A percentile compares a stretch with the other conserved stretches of the same genome.
phyloP scores from a whole-genome alignment of 2,113 vertebrate genomes.

The Microtus pennsylvanicus region DNA sequence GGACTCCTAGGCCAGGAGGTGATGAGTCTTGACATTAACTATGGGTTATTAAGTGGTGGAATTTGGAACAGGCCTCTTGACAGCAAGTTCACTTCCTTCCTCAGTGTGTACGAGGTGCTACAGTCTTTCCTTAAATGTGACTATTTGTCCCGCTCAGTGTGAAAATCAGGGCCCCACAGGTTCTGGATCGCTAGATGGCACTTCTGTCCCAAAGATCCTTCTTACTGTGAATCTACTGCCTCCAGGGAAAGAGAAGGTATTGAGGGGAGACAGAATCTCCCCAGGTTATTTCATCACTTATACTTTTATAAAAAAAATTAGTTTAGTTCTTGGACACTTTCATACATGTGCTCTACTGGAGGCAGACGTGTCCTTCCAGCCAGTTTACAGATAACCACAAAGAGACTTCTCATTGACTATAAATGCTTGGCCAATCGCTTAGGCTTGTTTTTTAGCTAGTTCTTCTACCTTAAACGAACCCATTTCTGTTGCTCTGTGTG shows the following conservation, averaged over 20 bases:
- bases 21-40: background rate
- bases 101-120: background rate
- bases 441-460: background rate
- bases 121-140: background rate
- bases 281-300: background rate
- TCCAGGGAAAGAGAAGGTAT: too few species aligned
- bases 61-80: background rate
- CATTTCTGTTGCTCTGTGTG: background rate
- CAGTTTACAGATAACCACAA: background rate
- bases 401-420: background rate
- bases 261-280: too few species aligned
- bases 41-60: background rate
- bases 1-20: background rate
- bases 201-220: background rate
- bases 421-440: background rate
- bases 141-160: background rate
- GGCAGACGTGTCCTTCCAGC: background rate
- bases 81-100: background rate
- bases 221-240: background rate
- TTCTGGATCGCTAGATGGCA: background rate
- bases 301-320: background rate
- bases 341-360: background rate
- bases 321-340: background rate
- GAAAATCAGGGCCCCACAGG: background rate
- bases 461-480: background rate